Percentiles rank a stretch among this genome's conserved stretches.
Conservation (phyloP, 1,140 invertebrate genomes). For the Diorhabda elongata region DNA sequence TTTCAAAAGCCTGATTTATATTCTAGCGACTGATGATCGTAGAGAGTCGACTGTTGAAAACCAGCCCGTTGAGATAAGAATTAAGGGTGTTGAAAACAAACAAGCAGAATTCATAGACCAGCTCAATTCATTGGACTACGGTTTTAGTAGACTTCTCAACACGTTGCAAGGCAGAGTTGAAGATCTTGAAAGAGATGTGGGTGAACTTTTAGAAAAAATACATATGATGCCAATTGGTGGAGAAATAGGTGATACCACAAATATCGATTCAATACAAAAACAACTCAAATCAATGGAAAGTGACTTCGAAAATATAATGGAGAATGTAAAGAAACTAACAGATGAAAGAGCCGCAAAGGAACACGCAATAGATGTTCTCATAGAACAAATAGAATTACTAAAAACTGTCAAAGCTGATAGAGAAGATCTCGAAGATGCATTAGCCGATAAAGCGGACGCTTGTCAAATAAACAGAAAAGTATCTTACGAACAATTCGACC, state of each 20-base stretch:
- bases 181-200: conserved; percentile 34
- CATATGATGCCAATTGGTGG: conserved; percentile 11
- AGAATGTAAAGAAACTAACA: conserved; percentile 39
- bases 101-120: conserved; percentile 32
- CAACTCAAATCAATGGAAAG: conserved; percentile 44
- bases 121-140: conserved; percentile 35
- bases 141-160: conserved; percentile 29
- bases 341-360: conserved; percentile 43
- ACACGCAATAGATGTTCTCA: conserved; percentile 31
- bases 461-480: conserved; percentile 63
- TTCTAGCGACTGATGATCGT: too few species aligned
- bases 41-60: not conserved
- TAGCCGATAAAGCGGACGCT: conserved; percentile 68
- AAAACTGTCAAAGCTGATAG: conserved; percentile 58
- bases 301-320: conserved; percentile 45
- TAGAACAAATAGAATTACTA: conserved; percentile 44
- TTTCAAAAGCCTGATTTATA: too few species aligned
- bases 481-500: conserved; percentile 64
- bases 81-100: conserved; percentile 22
- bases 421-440: conserved; percentile 61
- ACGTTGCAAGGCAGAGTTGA: conserved; percentile 35
- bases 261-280: conserved; percentile 23
- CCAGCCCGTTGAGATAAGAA: conserved; percentile 20
- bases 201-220: conserved; percentile 31
- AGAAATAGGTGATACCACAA: conserved; percentile 15